Conservation (phyloP, 2,113 vertebrate species). For the Oenanthe melanoleuca region DNA sequence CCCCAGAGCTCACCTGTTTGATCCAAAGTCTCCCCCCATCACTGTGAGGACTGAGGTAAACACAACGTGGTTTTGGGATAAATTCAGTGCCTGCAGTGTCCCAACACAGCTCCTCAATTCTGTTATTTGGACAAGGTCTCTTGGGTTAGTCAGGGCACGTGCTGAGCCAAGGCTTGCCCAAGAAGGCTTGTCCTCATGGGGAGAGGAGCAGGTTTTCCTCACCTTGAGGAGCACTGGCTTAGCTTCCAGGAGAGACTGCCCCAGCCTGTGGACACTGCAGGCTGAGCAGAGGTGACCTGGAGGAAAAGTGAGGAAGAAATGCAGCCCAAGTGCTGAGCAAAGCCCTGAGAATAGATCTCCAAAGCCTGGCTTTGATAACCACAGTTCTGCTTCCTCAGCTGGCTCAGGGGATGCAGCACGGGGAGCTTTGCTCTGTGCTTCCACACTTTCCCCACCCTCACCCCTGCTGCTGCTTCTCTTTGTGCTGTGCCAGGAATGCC, state of each 20-base stretch:
- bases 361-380: background rate
- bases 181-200: background rate
- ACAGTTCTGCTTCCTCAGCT: background rate
- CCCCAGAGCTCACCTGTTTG: background rate
- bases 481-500: background rate
- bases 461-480: rapidly evolving
- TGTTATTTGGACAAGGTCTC: background rate
- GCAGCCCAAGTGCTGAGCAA: background rate
- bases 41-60: background rate
- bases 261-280: background rate
- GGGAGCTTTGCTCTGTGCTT: background rate
- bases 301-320: background rate
- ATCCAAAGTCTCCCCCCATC: background rate
- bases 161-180: background rate
- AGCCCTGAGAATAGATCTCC: background rate
- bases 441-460: background rate
- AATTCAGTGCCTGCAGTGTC: background rate
- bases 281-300: background rate
- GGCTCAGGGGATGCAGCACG: background rate
- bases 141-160: background rate
- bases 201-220: background rate
- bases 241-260: background rate
- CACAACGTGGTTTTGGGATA: rapidly evolving
- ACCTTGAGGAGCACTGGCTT: background rate
- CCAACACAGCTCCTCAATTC: background rate